Conservation (phyloP, 2,113 vertebrate genomes). For the Crotalus horridus region DNA sequence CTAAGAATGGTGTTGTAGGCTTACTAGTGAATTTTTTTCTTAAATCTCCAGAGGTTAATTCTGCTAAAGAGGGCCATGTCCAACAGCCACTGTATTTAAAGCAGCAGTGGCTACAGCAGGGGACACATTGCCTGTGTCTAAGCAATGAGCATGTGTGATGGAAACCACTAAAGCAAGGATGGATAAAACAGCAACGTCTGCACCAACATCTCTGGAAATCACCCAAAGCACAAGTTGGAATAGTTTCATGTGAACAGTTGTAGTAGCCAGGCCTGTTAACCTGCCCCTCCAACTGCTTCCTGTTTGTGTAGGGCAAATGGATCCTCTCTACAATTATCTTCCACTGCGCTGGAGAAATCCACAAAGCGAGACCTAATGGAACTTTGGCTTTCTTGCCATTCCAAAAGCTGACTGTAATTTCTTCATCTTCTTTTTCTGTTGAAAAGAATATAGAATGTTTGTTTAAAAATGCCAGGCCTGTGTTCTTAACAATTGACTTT, state of each 20-base stretch:
- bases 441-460: constrained; percentile 25
- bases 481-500: neutral
- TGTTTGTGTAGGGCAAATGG: constrained; percentile 43
- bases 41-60: constrained; percentile 21
- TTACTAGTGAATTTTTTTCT: constrained; percentile 36
- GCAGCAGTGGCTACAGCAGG: constrained; percentile 55
- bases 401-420: constrained; percentile 81
- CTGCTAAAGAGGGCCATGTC: constrained; percentile 45
- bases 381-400: constrained; percentile 70
- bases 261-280: neutral
- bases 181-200: constrained; percentile 25
- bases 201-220: constrained; percentile 27
- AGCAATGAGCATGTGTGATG: constrained; percentile 29
- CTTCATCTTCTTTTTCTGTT: constrained; percentile 67
- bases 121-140: neutral
- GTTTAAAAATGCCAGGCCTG: neutral
- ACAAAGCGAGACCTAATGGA: constrained; percentile 63
- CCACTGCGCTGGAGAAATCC: constrained; percentile 71
- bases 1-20: constrained; percentile 35
- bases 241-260: constrained; percentile 27
- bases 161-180: constrained; percentile 1
- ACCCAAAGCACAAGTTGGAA: neutral
- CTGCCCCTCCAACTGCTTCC: neutral
- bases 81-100: constrained; percentile 45
- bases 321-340: constrained; percentile 72